A percentile compares a stretch with the other conserved stretches of the same genome.
Evolutionary conservation across 2,888 invertebrate genomes (phyloP).

Genomic region (Rotaria magnacalcarata): DNA sequence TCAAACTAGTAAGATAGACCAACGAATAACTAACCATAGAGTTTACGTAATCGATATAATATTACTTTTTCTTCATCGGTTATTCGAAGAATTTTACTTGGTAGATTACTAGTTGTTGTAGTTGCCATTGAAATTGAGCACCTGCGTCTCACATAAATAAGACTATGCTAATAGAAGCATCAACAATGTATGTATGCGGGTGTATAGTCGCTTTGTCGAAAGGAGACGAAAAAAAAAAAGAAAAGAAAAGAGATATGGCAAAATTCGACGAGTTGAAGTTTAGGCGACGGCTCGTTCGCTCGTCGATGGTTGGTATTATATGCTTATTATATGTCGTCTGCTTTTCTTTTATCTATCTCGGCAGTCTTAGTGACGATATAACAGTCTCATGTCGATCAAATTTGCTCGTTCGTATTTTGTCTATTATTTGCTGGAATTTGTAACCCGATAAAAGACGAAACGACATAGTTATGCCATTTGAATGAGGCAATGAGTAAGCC

Average conservation of each 20-base stretch:
- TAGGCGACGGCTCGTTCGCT: neutral
- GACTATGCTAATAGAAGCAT: neutral
- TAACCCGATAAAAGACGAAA: neutral
- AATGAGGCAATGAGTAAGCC: neutral
- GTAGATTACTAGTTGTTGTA: neutral
- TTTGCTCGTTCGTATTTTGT: neutral
- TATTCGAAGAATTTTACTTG: neutral
- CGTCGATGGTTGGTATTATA: neutral
- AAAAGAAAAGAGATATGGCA: neutral
- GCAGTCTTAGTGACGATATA: neutral
- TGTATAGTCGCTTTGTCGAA: too few relatives aligned
- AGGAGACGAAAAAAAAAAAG: neutral
- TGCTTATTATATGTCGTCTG: neutral
- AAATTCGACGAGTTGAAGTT: too few relatives aligned
- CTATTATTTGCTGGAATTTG: neutral
- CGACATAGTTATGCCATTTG: neutral
- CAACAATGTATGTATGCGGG: neutral
- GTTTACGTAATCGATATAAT: neutral
- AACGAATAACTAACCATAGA: neutral
- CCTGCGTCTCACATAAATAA: neutral
- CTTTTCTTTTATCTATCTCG: neutral
- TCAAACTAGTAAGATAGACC: neutral
- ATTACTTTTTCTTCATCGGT: neutral
- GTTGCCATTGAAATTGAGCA: neutral
- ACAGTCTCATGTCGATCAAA: neutral